Evolutionary conservation across 1,140 invertebrate genomes (phyloP).

Genomic region (Dendrolimus punctatus): DNA sequence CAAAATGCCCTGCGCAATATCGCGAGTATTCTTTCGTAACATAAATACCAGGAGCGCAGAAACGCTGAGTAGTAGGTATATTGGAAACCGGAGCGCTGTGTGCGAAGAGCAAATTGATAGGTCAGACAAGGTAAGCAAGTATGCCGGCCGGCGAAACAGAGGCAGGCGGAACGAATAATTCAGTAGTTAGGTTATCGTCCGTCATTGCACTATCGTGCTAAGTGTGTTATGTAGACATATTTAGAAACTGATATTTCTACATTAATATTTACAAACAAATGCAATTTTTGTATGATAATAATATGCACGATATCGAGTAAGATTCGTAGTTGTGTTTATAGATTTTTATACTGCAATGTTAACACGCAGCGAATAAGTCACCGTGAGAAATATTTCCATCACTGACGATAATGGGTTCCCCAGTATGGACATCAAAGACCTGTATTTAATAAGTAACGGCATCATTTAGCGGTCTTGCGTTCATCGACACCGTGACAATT

Average conservation of each 20-base stretch:
- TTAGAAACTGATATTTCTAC: too few relatives aligned
- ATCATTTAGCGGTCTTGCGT: conserved; percentile 37
- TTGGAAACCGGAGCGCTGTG: conserved; percentile 24
- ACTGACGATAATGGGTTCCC: background rate
- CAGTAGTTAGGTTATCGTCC: conserved; percentile 8
- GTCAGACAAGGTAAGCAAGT: conserved; percentile 58
- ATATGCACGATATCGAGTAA: too few relatives aligned
- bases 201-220: background rate
- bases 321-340: background rate
- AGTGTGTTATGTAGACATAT: too few relatives aligned
- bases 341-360: too few relatives aligned
- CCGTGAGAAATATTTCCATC: background rate
- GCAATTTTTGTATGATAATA: too few relatives aligned
- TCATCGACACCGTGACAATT: conserved; percentile 55
- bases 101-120: conserved; percentile 49
- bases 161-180: conserved; percentile 12
- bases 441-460: conserved; percentile 6
- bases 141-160: conserved; percentile 22
- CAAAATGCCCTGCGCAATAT: conserved; percentile 22
- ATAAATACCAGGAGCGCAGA: conserved; percentile 59
- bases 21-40: conserved; percentile 65
- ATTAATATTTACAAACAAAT: too few relatives aligned
- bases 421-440: conserved; percentile 11
- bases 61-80: conserved; percentile 22
- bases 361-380: too few relatives aligned